Percentiles rank a stretch among this genome's conserved stretches.
Conservation (phyloP, 1,140 invertebrate genomes). For the Parapsyche elsis region DNA sequence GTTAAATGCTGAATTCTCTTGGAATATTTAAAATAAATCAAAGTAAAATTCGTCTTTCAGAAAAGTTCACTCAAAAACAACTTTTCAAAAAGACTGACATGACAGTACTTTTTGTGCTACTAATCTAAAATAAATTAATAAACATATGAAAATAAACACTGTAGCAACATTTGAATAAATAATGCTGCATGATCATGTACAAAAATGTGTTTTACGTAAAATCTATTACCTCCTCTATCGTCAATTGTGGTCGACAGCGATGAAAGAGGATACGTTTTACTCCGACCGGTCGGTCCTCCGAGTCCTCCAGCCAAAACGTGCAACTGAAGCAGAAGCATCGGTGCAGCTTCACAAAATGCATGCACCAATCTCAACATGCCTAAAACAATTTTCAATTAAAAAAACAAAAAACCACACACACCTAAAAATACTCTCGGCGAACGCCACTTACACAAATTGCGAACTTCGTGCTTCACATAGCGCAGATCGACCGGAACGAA, state of each 20-base stretch:
- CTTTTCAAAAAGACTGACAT: too few species aligned
- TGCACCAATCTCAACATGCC: slow-evolving; percentile 85
- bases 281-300: slow-evolving; percentile 38
- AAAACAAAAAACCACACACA: background rate
- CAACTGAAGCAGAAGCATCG: slow-evolving; percentile 86
- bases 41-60: too few species aligned
- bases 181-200: too few species aligned
- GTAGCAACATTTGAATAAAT: background rate
- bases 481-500: slow-evolving; percentile 87
- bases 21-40: too few species aligned
- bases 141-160: background rate
- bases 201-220: background rate
- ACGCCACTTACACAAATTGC: slow-evolving; percentile 71
- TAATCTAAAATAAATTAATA: slow-evolving; percentile 9
- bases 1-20: too few species aligned
- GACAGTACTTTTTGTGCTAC: too few species aligned
- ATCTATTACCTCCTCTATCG: slow-evolving; percentile 49
- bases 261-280: slow-evolving; percentile 25
- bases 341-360: slow-evolving; percentile 87
- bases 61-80: too few species aligned
- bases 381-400: slow-evolving; percentile 49
- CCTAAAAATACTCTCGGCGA: too few species aligned
- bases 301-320: slow-evolving; percentile 76
- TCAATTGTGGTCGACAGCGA: slow-evolving; percentile 37
- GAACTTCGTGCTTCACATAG: slow-evolving; percentile 85